Evolutionary conservation across 2,113 vertebrate genomes (phyloP).

Genomic region (Elgaria multicarinata): DNA sequence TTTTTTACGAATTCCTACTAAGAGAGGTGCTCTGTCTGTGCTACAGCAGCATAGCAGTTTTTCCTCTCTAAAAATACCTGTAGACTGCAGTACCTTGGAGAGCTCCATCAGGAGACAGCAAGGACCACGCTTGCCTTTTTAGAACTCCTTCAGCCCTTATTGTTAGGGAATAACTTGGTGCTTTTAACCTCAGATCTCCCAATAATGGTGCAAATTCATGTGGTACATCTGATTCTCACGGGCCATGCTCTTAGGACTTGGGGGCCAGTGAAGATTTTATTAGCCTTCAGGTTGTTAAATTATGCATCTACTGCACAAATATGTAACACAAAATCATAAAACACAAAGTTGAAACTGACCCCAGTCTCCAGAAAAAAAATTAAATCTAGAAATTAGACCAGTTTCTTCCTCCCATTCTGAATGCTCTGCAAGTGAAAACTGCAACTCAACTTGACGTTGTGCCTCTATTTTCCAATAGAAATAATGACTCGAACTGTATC

Average conservation of each 20-base stretch:
- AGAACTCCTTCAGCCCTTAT: background rate
- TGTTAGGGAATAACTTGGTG: too few relatives aligned
- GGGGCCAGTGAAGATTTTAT: background rate
- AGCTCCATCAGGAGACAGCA: background rate
- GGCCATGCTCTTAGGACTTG: background rate
- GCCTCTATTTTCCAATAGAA: background rate
- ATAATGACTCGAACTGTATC: background rate
- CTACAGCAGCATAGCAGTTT: background rate
- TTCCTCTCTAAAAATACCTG: background rate
- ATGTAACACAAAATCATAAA: too few relatives aligned
- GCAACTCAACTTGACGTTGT: background rate
- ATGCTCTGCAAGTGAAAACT: background rate
- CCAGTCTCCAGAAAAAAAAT: background rate
- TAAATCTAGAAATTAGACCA: background rate
- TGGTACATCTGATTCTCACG: background rate
- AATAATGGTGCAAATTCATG: background rate
- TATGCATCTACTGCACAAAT: too few relatives aligned
- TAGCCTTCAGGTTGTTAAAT: background rate
- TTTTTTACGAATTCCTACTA: too few relatives aligned
- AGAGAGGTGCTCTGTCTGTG: background rate
- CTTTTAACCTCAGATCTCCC: background rate
- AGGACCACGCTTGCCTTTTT: background rate
- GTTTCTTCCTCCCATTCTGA: background rate
- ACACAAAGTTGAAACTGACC: background rate
- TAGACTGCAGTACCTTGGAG: slow-evolving; percentile 17